Evolutionary conservation across 2,113 vertebrate species (phyloP).

Genomic region (Rafetus swinhoei): DNA sequence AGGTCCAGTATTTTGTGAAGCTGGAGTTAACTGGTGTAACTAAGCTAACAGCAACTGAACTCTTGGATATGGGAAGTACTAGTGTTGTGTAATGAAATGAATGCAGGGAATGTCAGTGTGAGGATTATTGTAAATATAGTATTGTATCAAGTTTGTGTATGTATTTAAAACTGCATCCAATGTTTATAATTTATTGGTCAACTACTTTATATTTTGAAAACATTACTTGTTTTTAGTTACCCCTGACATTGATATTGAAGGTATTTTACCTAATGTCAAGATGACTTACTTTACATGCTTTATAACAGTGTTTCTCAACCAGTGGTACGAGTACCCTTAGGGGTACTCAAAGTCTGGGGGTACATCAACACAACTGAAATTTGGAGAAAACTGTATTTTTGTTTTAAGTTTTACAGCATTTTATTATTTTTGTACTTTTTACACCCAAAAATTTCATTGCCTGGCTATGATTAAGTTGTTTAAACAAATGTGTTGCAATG

Average conservation of each 20-base stretch:
- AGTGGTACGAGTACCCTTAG: no score
- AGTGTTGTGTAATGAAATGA: background rate
- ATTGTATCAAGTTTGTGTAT: background rate
- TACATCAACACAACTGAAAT: no score
- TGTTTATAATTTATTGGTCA: background rate
- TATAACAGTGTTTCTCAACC: no score
- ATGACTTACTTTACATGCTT: no score
- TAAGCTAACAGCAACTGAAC: background rate
- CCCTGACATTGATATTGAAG: rapidly evolving
- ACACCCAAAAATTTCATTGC: no score
- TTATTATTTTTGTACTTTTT: no score
- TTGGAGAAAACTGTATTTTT: no score
- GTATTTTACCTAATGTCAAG: background rate
- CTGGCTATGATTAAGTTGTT: no score
- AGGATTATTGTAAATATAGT: background rate
- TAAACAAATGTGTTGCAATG: no score
- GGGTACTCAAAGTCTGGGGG: no score
- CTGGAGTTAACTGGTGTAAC: background rate
- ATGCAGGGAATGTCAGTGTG: background rate
- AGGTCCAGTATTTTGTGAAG: background rate
- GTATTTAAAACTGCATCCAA: background rate
- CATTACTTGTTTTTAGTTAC: background rate
- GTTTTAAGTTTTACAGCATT: no score
- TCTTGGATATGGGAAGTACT: background rate
- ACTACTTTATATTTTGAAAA: background rate